A percentile compares a stretch with the other conserved stretches of the same genome.
These are phyloP conservation scores for Anolis carolinensis DNA, from an alignment of 2,113 vertebrate genomes.

Conservation along the genomic window DNA sequence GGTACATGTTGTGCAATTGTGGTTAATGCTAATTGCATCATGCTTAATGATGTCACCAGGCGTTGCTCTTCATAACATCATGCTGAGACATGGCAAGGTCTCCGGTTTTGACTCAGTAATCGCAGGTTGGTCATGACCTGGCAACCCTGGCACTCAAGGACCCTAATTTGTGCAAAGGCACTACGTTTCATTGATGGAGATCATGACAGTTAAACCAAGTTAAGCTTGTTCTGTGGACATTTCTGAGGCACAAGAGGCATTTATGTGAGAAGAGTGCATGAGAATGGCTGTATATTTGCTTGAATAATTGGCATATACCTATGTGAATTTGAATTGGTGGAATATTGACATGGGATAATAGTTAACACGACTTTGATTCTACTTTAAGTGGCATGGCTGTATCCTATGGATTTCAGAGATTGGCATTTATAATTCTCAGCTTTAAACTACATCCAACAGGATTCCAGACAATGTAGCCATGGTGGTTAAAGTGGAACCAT, in stretches of 20 bases:
- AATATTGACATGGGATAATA: background rate
- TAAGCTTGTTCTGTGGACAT: background rate
- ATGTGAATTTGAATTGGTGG: background rate
- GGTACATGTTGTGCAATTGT: no score
- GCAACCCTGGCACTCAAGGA: background rate
- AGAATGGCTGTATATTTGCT: background rate
- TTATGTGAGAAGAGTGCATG: background rate
- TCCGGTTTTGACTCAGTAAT: no score
- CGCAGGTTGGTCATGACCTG: background rate
- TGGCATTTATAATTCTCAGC: background rate
- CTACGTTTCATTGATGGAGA: background rate
- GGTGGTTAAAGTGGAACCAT: no score
- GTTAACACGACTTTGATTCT: no score
- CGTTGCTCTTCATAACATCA: no score
- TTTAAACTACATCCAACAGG: background rate
- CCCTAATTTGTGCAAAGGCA: background rate
- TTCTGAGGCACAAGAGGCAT: background rate
- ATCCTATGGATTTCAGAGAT: no score
- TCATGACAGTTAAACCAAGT: background rate
- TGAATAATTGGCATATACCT: background rate
- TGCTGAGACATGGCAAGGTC: no score
- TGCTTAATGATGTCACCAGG: no score
- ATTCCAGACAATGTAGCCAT: no score
- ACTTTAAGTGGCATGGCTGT: no score
- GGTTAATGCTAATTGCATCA: no score